Conservation (phyloP, 2,888 invertebrate genomes). For the Phortica magna region DNA sequence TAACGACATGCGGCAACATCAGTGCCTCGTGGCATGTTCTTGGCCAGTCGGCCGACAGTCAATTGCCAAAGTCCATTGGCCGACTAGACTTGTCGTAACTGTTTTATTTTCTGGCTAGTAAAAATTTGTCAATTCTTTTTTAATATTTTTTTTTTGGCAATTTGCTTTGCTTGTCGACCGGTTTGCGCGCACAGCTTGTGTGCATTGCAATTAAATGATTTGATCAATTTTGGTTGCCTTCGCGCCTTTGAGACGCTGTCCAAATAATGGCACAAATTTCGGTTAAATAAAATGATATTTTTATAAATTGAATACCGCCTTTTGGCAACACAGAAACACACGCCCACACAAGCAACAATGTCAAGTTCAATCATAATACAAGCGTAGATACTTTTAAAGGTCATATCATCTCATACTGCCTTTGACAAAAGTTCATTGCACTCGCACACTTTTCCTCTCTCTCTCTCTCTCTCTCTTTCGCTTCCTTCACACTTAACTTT, state of each 20-base stretch:
- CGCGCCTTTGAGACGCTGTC: neutral
- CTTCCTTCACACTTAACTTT: neutral
- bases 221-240: conserved; percentile 9
- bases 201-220: conserved; percentile 2
- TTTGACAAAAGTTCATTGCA: conserved; percentile 14
- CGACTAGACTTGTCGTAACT: conserved; percentile 3
- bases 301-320: neutral
- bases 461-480: no score
- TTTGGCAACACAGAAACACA: no score
- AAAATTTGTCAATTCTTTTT: conserved; percentile 29
- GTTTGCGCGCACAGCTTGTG: conserved; percentile 7
- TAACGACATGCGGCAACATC: conserved; percentile 2
- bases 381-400: conserved; percentile 60
- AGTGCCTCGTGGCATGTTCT: neutral
- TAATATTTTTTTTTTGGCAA: conserved; percentile 1
- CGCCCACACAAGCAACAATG: neutral
- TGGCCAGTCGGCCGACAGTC: neutral
- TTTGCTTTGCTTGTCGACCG: neutral
- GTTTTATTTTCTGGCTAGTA: conserved; percentile 4
- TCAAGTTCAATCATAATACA: conserved; percentile 19
- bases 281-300: neutral
- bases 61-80: neutral
- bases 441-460: neutral
- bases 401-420: conserved; percentile 70
- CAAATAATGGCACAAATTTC: neutral